Percentiles rank a stretch among this genome's conserved stretches.
Evolutionary conservation across 2,888 invertebrate species (phyloP).

Genomic region (Torymus auratus): DNA sequence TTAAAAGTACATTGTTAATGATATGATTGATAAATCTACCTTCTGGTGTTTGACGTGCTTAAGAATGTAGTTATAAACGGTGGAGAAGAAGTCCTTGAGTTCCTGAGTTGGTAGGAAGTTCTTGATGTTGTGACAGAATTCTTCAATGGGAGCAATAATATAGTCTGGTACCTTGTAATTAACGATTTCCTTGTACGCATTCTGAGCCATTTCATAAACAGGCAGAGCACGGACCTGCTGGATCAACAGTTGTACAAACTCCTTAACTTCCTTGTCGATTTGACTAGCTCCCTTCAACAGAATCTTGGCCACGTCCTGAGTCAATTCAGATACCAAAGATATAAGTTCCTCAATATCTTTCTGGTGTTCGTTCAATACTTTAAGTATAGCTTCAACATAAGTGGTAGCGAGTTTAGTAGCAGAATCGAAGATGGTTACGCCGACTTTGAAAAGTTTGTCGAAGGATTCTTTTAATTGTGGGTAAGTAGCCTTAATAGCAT

Average conservation of each 20-base stretch:
- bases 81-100: conserved; percentile 80
- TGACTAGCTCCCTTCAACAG: conserved; percentile 68
- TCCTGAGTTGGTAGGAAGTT: conserved; percentile 82
- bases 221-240: conserved; percentile 80
- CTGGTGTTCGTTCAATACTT: conserved; percentile 82
- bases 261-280: conserved; percentile 73
- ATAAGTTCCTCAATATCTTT: conserved; percentile 82
- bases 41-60: conserved; percentile 76
- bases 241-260: conserved; percentile 75
- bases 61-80: conserved; percentile 80
- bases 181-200: conserved; percentile 73
- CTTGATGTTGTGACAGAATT: conserved; percentile 79
- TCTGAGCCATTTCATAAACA: conserved; percentile 77
- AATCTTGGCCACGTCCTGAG: conserved; percentile 73
- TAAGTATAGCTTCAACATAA: conserved; percentile 78
- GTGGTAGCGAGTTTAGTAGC: conserved; percentile 70
- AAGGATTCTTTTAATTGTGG: conserved; percentile 72
- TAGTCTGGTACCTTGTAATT: conserved; percentile 80
- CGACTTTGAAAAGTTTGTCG: conserved; percentile 75
- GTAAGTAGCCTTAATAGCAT: conserved; percentile 72
- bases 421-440: conserved; percentile 78
- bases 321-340: conserved; percentile 76
- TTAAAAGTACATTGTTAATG: background rate
- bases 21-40: conserved; percentile 73
- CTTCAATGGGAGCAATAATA: conserved; percentile 78